Percentiles rank a stretch among this genome's conserved stretches.
phyloP scores from a whole-genome alignment of 2,113 vertebrate genomes.

The Lepus timidus region DNA sequence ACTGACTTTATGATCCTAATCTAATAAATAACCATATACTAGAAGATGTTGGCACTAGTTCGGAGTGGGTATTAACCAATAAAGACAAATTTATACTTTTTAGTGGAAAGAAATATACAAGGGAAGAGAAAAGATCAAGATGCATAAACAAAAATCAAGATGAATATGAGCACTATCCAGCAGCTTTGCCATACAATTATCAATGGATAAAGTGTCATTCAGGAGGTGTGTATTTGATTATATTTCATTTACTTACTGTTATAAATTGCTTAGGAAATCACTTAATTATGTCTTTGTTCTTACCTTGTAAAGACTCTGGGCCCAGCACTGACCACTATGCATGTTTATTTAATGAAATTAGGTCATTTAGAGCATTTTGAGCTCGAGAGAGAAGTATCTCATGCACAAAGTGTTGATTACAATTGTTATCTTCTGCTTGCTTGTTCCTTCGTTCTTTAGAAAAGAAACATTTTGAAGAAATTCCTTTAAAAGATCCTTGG shows the following conservation, averaged over 20 bases:
- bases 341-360: slow-evolving; percentile 37
- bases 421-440: slow-evolving; percentile 39
- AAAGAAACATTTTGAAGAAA: slow-evolving; percentile 59
- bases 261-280: slow-evolving; percentile 3
- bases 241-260: slow-evolving; percentile 35
- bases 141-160: not conserved
- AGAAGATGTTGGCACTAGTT: not conserved
- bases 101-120: not conserved
- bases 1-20: slow-evolving; percentile 32
- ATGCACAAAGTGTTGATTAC: slow-evolving; percentile 53
- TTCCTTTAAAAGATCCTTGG: slow-evolving; percentile 52
- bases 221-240: slow-evolving; percentile 14
- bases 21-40: not conserved
- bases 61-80: not conserved
- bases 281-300: slow-evolving; percentile 4
- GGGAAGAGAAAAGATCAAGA: not conserved
- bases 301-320: slow-evolving; percentile 43
- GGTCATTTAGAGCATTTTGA: slow-evolving; percentile 40
- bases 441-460: slow-evolving; percentile 19
- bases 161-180: not conserved
- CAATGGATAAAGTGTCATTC: not conserved
- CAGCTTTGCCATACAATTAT: slow-evolving; percentile 35
- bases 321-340: not conserved
- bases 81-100: not conserved
- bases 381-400: not conserved